These are phyloP conservation scores for Conops quadrifasciatus DNA, from an alignment of 2,888 invertebrate genomes.

Conservation along the genomic window DNA sequence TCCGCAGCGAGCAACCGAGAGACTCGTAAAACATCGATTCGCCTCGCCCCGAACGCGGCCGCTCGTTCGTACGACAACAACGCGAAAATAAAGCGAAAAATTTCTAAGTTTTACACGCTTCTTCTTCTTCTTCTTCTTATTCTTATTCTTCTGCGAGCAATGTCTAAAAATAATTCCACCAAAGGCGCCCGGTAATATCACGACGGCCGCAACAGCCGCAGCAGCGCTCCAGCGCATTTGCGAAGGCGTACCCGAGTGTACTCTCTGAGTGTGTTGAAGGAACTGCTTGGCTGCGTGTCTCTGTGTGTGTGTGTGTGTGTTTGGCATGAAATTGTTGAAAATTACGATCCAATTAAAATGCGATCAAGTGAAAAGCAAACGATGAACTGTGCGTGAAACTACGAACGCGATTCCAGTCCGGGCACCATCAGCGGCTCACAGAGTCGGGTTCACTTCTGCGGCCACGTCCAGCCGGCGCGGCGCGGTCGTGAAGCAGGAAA, in stretches of 20 bases:
- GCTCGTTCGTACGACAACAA: not conserved
- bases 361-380: slow-evolving; percentile 17
- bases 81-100: slow-evolving; percentile 3
- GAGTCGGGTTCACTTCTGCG: not conserved
- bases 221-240: not conserved
- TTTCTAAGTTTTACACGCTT: not conserved
- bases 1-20: slow-evolving; percentile 9
- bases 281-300: not conserved
- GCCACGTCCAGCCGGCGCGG: not conserved
- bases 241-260: not conserved
- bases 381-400: too few species aligned
- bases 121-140: too few species aligned
- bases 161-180: not conserved
- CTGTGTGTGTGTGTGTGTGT: not conserved
- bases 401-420: too few species aligned
- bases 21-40: slow-evolving; percentile 8
- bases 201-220: not conserved
- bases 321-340: slow-evolving; percentile 15
- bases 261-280: not conserved
- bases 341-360: slow-evolving; percentile 25
- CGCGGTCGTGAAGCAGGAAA: slow-evolving; percentile 4
- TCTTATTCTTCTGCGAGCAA: not conserved
- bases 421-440: not conserved
- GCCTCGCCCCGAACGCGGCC: too few species aligned
- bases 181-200: not conserved